Conservation (phyloP, 1,140 invertebrate species). For the Eueides isabella region DNA sequence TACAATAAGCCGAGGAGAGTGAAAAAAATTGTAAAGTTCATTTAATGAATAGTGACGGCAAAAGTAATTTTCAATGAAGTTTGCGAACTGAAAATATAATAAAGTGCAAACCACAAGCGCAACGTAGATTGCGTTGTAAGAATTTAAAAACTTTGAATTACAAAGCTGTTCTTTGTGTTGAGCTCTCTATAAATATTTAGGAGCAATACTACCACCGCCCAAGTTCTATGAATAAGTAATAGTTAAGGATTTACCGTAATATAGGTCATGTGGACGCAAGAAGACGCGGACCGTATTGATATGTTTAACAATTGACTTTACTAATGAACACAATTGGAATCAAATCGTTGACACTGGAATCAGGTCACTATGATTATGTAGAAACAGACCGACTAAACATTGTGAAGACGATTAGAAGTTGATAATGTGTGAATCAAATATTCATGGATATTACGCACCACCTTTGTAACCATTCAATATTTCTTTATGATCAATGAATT, state of each 20-base stretch:
- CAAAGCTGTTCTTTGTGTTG: conserved; percentile 21
- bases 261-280: conserved; percentile 4
- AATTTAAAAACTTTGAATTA: conserved; percentile 19
- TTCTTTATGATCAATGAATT: no score
- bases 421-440: background rate
- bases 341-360: conserved; percentile 15
- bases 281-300: background rate
- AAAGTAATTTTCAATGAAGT: conserved; percentile 21
- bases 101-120: conserved; percentile 3
- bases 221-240: conserved; percentile 25
- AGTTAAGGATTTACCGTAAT: background rate
- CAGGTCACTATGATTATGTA: background rate
- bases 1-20: background rate
- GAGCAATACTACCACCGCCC: background rate
- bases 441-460: background rate
- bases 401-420: background rate
- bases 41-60: conserved; percentile 7
- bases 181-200: conserved; percentile 33
- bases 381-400: background rate
- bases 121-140: conserved; percentile 20
- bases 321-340: conserved; percentile 26
- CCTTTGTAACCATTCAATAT: no score
- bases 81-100: conserved; percentile 22
- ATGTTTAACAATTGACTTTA: conserved; percentile 24
- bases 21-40: background rate